phyloP scores from a whole-genome alignment of 1,140 invertebrate species.

The Heliconius nattereri region DNA sequence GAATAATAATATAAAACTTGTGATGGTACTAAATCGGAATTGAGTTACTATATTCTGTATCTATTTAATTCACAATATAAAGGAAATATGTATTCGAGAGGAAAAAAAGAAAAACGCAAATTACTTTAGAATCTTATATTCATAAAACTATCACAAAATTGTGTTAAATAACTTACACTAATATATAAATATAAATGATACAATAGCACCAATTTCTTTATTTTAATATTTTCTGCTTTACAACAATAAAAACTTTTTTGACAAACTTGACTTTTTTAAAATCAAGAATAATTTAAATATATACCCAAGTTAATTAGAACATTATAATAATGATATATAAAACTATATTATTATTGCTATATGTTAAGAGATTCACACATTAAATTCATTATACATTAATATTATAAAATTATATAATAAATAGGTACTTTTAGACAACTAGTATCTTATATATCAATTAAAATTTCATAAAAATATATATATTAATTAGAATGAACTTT shows the following conservation, averaged over 20 bases:
- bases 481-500: no score
- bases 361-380: slow-evolving; percentile 19
- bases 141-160: slow-evolving; percentile 39
- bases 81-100: neutral
- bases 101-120: neutral
- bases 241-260: neutral
- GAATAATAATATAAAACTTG: no score
- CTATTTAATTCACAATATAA: no score
- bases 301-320: no score
- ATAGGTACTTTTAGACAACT: no score
- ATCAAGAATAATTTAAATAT: no score
- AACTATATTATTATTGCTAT: slow-evolving; percentile 24
- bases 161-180: slow-evolving; percentile 28
- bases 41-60: no score
- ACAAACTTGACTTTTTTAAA: neutral
- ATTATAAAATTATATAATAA: no score
- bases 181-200: slow-evolving; percentile 20
- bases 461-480: no score
- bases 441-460: no score
- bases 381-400: slow-evolving; percentile 7
- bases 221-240: neutral
- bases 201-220: slow-evolving; percentile 38
- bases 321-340: neutral
- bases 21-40: no score
- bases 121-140: slow-evolving; percentile 18